Percentiles rank a stretch among this genome's conserved stretches.
Evolutionary conservation across 2,888 invertebrate species (phyloP).

Genomic region (Folsomia candida): DNA sequence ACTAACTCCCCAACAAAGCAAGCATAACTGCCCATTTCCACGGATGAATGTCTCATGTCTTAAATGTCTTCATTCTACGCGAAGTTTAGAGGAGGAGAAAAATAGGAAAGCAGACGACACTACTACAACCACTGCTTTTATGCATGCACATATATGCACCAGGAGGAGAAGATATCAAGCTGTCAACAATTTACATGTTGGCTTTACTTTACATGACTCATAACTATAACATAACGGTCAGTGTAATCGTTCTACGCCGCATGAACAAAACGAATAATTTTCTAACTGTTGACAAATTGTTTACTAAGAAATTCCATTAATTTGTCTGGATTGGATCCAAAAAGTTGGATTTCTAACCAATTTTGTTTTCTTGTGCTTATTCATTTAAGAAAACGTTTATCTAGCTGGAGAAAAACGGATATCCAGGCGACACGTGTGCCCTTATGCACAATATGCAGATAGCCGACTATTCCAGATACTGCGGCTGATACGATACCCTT

Average conservation of each 20-base stretch:
- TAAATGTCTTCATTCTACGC: slow-evolving; percentile 1
- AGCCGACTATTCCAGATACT: too few species aligned
- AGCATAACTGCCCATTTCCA: slow-evolving; percentile 2
- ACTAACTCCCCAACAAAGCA: not conserved
- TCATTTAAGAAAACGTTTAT: not conserved
- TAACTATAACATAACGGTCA: slow-evolving; percentile 7
- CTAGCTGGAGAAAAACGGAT: not conserved
- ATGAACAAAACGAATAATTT: not conserved
- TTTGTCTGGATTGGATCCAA: not conserved
- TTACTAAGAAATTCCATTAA: not conserved
- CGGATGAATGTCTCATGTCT: slow-evolving; percentile 5
- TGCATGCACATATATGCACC: not conserved
- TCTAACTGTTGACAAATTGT: not conserved
- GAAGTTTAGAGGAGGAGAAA: not conserved
- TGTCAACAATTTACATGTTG: not conserved
- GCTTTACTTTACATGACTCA: slow-evolving; percentile 4
- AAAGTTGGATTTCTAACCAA: too few species aligned
- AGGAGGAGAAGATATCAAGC: not conserved
- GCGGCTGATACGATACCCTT: too few species aligned
- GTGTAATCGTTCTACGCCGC: not conserved
- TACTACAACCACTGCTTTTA: not conserved
- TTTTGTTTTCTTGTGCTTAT: not conserved
- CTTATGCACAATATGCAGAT: too few species aligned
- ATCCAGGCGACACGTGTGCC: not conserved
- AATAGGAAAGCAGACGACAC: not conserved